Conservation (phyloP, 92 coral and sea anemone species). For the Zoanthus sansibaricus region DNA sequence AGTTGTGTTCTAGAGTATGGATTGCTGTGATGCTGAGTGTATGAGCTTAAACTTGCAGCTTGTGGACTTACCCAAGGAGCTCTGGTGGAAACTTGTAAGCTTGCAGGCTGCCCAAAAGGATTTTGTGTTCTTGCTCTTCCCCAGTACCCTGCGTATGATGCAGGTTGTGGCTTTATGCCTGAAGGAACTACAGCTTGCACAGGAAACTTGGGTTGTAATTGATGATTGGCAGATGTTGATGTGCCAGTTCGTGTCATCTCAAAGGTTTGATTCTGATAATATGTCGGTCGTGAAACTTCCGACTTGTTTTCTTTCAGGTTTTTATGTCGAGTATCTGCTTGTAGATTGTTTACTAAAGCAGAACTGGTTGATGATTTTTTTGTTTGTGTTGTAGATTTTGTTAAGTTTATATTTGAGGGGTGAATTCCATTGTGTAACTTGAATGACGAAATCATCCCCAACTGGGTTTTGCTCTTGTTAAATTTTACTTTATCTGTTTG, state of each 20-base stretch:
- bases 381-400: conserved; percentile 26
- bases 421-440: background rate
- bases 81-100: background rate
- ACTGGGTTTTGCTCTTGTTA: background rate
- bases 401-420: background rate
- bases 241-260: background rate
- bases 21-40: background rate
- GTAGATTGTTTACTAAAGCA: background rate
- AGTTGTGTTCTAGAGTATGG: background rate
- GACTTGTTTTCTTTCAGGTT: background rate
- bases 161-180: conserved; percentile 1
- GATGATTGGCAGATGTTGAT: conserved; percentile 8
- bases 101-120: background rate
- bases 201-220: background rate
- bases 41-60: background rate
- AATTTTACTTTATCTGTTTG: conserved; percentile 22
- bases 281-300: background rate
- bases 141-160: conserved; percentile 1
- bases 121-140: background rate
- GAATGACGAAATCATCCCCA: background rate
- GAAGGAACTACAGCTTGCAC: conserved; percentile 13
- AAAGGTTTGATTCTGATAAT: background rate
- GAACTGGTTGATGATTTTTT: background rate
- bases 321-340: background rate
- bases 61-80: conserved; percentile 19